phyloP scores from a whole-genome alignment of 1,140 invertebrate species.

The Littorina saxatilis region DNA sequence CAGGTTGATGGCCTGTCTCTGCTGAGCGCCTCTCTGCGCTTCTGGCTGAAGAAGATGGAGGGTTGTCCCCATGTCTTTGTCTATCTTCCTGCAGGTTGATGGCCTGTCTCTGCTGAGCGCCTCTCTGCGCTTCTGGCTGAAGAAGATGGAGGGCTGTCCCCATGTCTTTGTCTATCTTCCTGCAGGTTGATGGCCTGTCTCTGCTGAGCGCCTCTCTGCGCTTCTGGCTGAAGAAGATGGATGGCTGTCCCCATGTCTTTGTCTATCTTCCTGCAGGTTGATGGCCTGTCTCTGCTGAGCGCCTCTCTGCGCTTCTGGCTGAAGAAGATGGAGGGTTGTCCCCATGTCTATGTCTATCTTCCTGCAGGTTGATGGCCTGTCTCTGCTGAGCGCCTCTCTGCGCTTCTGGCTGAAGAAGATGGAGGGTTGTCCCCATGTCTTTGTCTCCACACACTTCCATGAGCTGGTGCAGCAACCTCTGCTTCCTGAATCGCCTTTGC shows the following conservation, averaged over 20 bases:
- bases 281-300: slow-evolving; percentile 84
- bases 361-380: slow-evolving; percentile 83
- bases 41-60: slow-evolving; percentile 79
- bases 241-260: slow-evolving; percentile 84
- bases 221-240: slow-evolving; percentile 79
- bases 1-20: slow-evolving; percentile 84
- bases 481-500: slow-evolving; percentile 63
- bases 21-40: slow-evolving; percentile 81
- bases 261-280: slow-evolving; percentile 82
- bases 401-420: slow-evolving; percentile 80
- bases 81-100: slow-evolving; percentile 82
- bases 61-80: slow-evolving; percentile 85
- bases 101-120: slow-evolving; percentile 75
- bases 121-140: slow-evolving; percentile 56
- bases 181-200: slow-evolving; percentile 82
- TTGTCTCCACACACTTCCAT: slow-evolving; percentile 88
- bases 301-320: slow-evolving; percentile 83
- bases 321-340: slow-evolving; percentile 78
- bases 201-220: slow-evolving; percentile 82
- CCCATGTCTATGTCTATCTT: slow-evolving; percentile 87
- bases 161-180: slow-evolving; percentile 86
- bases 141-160: slow-evolving; percentile 79
- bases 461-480: slow-evolving; percentile 78
- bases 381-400: slow-evolving; percentile 82
- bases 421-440: slow-evolving; percentile 83